Base-by-base conservation (phyloP, 2,113 vertebrate species). In the Ornithorhynchus anatinus region DNA sequence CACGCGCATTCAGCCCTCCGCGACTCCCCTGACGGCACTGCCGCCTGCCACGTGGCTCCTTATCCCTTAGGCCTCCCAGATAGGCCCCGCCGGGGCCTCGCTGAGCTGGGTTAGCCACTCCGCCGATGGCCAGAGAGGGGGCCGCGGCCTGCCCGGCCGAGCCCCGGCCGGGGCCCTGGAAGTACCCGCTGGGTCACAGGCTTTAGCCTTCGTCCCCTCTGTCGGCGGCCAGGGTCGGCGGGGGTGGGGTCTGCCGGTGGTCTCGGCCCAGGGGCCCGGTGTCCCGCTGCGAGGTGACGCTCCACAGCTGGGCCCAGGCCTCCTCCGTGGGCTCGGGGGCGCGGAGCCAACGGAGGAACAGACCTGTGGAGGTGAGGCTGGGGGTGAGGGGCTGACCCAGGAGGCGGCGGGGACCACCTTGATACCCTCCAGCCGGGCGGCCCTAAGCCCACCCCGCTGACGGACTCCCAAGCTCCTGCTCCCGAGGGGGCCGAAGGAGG, bases 331-430 rank as follows among this genome's bases (percentile, higher is more conserved):
- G 78, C 39, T 89, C 87, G 53, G 85, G 70, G 8, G 92, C 83
- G 5, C 75, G 53, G 19, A 91, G 92, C 95, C 94, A 95, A 1
- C 88, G 90, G 10, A 96, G 89, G 81, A 98, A 99, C 11, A 95
- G 90, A 3, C 94, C 95, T 96, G 47, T 36, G 51, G 48, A 62
- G 13, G 27, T 58, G 51, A 72, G 27, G n/a, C 65, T 17, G n/a
- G 20, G 43, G 61, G n/a, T 22, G 56, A 33, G 27, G 57, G 32
- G 3, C 38, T 35, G 22, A 62, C 7, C 44, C 45, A 4, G 45
- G 39, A 33, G 4, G 5, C 25, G 6, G 11, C 40, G 25, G n/a
- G n/a, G n/a, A n/a, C n/a, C n/a, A n/a, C n/a, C n/a, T n/a, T n/a
- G n/a, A n/a, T n/a, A n/a, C n/a, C n/a, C n/a, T n/a, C n/a, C n/a